phyloP scores from a whole-genome alignment of 1,140 invertebrate genomes.

The Heliconius eleuchia region DNA sequence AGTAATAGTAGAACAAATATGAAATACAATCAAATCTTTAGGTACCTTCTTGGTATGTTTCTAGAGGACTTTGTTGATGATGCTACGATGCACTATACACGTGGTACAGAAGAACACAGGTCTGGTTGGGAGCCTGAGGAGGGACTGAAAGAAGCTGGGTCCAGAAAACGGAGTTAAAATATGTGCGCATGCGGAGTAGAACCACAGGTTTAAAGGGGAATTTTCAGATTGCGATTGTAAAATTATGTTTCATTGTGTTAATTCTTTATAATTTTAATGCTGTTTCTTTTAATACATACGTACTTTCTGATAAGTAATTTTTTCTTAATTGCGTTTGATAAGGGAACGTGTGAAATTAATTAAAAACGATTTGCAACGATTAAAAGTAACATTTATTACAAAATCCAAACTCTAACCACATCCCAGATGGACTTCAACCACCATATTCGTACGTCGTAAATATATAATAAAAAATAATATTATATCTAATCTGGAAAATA shows the following conservation, averaged over 20 bases:
- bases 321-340: no score
- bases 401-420: no score
- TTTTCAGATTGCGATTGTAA: conserved; percentile 18
- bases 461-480: no score
- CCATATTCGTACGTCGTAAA: no score
- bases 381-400: no score
- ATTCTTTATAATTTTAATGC: no score
- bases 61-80: conserved; percentile 32
- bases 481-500: no score
- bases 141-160: conserved; percentile 56
- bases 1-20: background rate
- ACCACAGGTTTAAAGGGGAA: conserved; percentile 34
- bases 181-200: conserved; percentile 50
- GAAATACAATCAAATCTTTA: background rate
- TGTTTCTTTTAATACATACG: no score
- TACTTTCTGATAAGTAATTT: no score
- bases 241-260: background rate
- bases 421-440: no score
- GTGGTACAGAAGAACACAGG: conserved; percentile 15
- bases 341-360: no score
- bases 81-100: background rate
- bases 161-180: conserved; percentile 48
- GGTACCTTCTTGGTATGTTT: conserved; percentile 39
- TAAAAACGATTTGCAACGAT: no score
- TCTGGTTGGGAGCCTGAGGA: conserved; percentile 30